phyloP scores from a whole-genome alignment of 2,113 vertebrate species.

The Lontra canadensis region DNA sequence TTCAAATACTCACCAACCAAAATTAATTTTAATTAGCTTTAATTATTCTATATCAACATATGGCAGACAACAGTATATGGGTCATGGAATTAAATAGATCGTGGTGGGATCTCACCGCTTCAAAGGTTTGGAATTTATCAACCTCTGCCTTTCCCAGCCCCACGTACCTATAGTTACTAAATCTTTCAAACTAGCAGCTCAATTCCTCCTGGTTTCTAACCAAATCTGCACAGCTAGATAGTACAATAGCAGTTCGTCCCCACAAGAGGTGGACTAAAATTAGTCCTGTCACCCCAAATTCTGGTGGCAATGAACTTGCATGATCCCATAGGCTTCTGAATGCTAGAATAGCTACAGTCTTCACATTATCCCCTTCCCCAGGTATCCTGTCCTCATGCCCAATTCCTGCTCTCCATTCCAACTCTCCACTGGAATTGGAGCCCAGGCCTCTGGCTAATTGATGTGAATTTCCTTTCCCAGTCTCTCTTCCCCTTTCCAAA shows the following conservation, averaged over 20 bases:
- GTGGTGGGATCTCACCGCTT: not conserved
- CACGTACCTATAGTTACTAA: not conserved
- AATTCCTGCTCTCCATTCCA: not conserved
- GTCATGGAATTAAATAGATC: conserved; percentile 32
- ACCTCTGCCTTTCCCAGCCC: not conserved
- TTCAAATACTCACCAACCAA: conserved; percentile 58
- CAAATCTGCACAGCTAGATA: not conserved
- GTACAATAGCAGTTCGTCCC: not conserved
- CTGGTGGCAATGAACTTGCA: not conserved
- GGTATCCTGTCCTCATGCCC: not conserved
- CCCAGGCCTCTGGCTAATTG: not conserved
- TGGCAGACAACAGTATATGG: not conserved
- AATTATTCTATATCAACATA: conserved; percentile 64
- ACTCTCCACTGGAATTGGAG: not conserved
- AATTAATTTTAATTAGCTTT: conserved; percentile 73
- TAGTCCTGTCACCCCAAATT: not conserved
- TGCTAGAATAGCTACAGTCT: not conserved
- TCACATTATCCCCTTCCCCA: not conserved
- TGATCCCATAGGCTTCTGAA: not conserved
- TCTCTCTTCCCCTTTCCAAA: not conserved
- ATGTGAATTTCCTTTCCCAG: not conserved
- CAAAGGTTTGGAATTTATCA: conserved; percentile 24
- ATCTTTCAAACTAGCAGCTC: not conserved
- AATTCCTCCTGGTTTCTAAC: conserved; percentile 22
- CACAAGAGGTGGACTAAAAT: not conserved